Evolutionary conservation across 2,113 vertebrate genomes (phyloP).

Genomic region (Indicator maculatus): DNA sequence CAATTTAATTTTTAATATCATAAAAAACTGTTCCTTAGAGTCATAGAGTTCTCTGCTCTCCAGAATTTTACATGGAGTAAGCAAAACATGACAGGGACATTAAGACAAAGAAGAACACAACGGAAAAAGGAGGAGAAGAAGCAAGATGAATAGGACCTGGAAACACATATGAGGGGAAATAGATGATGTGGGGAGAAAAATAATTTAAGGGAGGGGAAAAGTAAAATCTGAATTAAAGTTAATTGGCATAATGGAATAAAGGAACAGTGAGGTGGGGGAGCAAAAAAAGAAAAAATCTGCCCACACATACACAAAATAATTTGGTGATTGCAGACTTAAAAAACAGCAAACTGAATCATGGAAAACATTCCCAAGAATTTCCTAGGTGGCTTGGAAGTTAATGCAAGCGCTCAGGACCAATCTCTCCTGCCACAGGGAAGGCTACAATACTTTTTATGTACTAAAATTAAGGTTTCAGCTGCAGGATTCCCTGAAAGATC

Average conservation of each 20-base stretch:
- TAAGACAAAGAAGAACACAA: neutral
- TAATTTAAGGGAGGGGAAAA: neutral
- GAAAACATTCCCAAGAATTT: constrained; percentile 7
- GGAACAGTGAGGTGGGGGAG: neutral
- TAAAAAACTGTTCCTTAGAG: neutral
- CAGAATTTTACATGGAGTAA: neutral
- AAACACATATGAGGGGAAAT: neutral
- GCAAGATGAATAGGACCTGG: neutral
- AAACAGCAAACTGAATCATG: neutral
- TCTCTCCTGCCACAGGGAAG: neutral
- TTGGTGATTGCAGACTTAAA: neutral
- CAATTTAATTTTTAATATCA: neutral
- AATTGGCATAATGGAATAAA: neutral
- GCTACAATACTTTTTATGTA: neutral
- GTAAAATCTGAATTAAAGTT: neutral
- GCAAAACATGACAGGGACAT: neutral
- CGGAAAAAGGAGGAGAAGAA: neutral
- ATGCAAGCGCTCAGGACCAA: neutral
- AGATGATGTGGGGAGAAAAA: neutral
- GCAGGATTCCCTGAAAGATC: neutral
- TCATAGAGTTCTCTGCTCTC: neutral
- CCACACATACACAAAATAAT: neutral
- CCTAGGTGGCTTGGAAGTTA: neutral
- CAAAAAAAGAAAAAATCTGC: neutral
- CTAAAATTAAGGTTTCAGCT: neutral